Base-by-base conservation (phyloP, 2,888 invertebrate genomes). In the Agrotis exclamationis region DNA sequence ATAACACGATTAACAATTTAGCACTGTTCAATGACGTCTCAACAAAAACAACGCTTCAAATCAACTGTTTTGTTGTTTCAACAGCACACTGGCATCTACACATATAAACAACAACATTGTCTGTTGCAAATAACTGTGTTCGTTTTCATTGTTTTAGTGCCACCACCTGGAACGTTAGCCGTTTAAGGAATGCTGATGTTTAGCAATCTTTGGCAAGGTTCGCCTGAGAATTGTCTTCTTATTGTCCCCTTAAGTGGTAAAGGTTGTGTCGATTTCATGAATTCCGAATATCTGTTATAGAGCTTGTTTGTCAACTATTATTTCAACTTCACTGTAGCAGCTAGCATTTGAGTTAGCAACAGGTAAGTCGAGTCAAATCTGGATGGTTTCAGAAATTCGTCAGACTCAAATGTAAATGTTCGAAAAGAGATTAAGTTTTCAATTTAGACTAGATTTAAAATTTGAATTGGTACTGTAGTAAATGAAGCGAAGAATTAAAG, bases 101-200 rank as follows among this genome's bases (percentile, higher is more conserved):
- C n/a, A n/a, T n/a, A 20, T 54, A 22, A 64, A 62, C 63, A 79
- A 63, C 48, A 67, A 58, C 7, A 66, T 14, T 63, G 63, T 70
- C 76, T 74, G 63, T 66, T 76, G 70, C 70, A 66, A 80, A 81
- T 74, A 63, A 58, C 51, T 45, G 48, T 67, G 54, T 64, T 75
- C 33, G 69, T 70, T 80, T 69, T 69, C 75, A 66, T 81, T 84
- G 75, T 84, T 81, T 83, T 74, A 68, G 63, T 62, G 28, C 44
- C 70, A 68, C 63, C 68, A 51, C 7, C 20, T 56, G 82, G 81
- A 79, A 81, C 82, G 71, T 48, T 11, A 57, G 22, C 54, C 68
- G n/a, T 71, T 69, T 63, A 59, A 24, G 82, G 78, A 83, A 83
- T 84, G 75, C 59, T n/a, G 75, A 65, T 71, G 67, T 84, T 84